These are phyloP conservation scores for Neuroterus valhalla DNA, from an alignment of 1,140 invertebrate species.

Conservation along the genomic window DNA sequence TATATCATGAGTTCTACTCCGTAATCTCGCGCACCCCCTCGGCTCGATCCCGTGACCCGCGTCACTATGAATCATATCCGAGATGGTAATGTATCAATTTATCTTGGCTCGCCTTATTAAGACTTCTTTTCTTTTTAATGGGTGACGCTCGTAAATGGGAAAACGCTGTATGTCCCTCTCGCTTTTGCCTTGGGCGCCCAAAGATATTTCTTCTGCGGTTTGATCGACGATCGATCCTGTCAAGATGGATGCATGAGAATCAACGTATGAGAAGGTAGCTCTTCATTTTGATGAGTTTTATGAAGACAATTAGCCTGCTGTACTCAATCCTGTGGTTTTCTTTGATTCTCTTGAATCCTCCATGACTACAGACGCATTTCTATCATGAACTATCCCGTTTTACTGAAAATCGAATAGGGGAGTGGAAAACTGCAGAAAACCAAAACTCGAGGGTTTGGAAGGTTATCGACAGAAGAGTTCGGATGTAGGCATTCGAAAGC, in stretches of 20 bases:
- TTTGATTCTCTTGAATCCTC: background rate
- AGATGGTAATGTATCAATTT: slow-evolving; percentile 71
- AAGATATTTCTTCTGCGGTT: background rate
- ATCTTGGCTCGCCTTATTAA: slow-evolving; percentile 68
- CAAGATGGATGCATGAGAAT: no score
- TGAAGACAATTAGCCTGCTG: no score
- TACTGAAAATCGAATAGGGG: no score
- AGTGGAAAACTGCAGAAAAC: no score
- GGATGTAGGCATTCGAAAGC: no score
- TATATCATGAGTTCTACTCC: slow-evolving; percentile 57
- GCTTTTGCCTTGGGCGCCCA: slow-evolving; percentile 37
- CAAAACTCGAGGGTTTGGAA: no score
- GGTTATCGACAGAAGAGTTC: no score
- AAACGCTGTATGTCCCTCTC: slow-evolving; percentile 50
- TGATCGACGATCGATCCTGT: slow-evolving; percentile 8
- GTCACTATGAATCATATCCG: slow-evolving; percentile 66
- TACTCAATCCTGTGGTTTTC: no score
- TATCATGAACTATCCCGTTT: no score
- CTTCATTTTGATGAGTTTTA: no score
- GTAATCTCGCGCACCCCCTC: slow-evolving; percentile 43
- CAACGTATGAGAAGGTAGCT: no score
- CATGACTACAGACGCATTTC: no score
- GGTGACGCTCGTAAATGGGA: slow-evolving; percentile 54
- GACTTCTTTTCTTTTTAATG: slow-evolving; percentile 63
- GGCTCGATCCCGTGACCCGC: slow-evolving; percentile 54